Conservation (phyloP, 2,113 vertebrate genomes). For the Callaeas wilsoni region DNA sequence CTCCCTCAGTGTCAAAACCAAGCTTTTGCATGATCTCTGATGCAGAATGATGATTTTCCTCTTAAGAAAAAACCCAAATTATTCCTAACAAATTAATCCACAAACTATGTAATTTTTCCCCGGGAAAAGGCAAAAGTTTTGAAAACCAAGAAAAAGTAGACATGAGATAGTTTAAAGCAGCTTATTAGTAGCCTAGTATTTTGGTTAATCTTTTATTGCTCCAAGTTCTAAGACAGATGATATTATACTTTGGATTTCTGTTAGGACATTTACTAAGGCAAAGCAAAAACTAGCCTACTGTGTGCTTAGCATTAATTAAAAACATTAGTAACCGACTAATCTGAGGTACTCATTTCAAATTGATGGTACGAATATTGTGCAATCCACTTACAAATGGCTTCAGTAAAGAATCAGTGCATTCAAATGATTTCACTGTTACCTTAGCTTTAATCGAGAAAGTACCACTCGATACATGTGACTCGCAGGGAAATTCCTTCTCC, state of each 20-base stretch:
- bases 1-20: not conserved
- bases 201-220: not conserved
- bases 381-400: not conserved
- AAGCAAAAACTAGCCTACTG: not conserved
- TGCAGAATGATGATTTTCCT: not conserved
- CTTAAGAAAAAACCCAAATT: not conserved
- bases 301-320: not conserved
- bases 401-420: not conserved
- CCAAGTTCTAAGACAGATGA: not conserved
- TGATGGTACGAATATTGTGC: not conserved
- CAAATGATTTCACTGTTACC: constrained; percentile 62
- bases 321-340: not conserved
- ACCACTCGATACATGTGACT: constrained; percentile 89
- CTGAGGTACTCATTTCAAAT: not conserved
- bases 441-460: constrained; percentile 79
- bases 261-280: not conserved
- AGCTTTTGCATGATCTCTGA: not conserved
- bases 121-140: not conserved
- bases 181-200: not conserved
- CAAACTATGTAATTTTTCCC: not conserved
- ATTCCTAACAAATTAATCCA: not conserved
- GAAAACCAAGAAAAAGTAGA: not conserved
- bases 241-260: not conserved
- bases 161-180: not conserved
- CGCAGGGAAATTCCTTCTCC: constrained; percentile 79